phyloP scores from a whole-genome alignment of 2,797 vertebrate genomes.

The Platalea minor region DNA sequence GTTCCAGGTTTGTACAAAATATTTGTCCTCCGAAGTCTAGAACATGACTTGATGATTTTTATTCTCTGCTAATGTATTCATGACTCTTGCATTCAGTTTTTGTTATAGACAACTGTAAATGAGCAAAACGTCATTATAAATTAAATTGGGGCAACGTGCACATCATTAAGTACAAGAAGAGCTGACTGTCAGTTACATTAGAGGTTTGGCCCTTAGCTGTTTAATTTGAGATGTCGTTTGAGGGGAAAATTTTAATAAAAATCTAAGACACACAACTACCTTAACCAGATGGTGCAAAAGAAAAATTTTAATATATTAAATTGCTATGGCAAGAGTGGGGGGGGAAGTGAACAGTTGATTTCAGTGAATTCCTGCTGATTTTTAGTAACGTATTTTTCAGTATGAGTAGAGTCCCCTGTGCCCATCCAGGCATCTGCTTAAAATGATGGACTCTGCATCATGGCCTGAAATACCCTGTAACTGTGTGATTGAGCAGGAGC shows the following conservation, averaged over 20 bases:
- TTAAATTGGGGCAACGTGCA: background rate
- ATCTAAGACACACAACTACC: background rate
- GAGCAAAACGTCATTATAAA: background rate
- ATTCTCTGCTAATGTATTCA: background rate
- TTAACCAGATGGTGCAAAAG: background rate
- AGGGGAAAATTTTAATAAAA: background rate
- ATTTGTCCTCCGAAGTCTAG: background rate
- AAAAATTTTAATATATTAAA: background rate
- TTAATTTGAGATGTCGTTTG: background rate
- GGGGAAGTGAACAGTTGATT: background rate
- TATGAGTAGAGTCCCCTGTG: background rate
- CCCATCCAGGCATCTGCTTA: background rate
- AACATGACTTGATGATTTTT: background rate
- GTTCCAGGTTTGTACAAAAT: constrained; percentile 80
- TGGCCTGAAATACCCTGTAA: background rate
- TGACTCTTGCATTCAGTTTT: background rate
- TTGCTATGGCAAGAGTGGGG: background rate
- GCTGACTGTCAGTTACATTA: background rate
- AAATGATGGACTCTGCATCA: background rate
- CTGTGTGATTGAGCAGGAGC: background rate
- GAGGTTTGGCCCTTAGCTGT: background rate
- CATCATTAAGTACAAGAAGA: background rate
- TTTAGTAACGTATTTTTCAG: background rate
- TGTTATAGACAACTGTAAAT: background rate
- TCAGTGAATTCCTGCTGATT: background rate